phyloP scores from a whole-genome alignment of 2,888 invertebrate genomes.

The Bugulina stolonifera region DNA sequence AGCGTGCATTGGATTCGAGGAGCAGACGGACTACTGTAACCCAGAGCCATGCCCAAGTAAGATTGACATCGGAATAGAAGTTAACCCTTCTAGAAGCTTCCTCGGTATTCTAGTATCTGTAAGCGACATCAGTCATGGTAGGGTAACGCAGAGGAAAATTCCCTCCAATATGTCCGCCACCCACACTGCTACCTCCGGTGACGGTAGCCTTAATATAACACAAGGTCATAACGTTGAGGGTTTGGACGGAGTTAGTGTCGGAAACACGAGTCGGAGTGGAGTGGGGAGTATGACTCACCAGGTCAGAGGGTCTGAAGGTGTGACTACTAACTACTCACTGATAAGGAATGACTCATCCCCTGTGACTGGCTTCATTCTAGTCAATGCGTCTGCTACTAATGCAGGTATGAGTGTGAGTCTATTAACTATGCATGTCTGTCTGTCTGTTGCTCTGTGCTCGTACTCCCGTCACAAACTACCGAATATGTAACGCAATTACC shows the following conservation, averaged over 20 bases:
- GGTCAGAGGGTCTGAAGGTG: not conserved
- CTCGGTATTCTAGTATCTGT: conserved; percentile 10
- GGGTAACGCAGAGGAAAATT: too few species aligned
- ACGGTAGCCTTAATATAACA: too few species aligned
- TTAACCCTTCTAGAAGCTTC: not conserved
- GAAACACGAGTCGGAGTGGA: too few species aligned
- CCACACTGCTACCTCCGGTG: too few species aligned
- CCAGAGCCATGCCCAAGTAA: conserved; percentile 43
- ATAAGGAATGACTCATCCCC: not conserved
- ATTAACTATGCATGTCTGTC: not conserved
- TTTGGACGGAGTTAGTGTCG: too few species aligned
- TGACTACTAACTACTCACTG: not conserved
- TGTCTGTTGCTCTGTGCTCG: not conserved
- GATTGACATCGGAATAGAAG: not conserved
- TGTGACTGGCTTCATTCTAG: not conserved
- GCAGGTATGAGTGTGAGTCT: not conserved
- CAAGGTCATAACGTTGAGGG: too few species aligned
- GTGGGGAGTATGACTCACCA: too few species aligned
- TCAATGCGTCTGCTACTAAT: not conserved
- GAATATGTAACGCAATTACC: too few species aligned
- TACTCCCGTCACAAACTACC: too few species aligned
- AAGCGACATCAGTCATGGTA: not conserved
- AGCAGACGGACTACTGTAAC: conserved; percentile 39
- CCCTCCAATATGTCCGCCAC: too few species aligned
- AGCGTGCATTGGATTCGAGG: conserved; percentile 38